A percentile compares a stretch with the other conserved stretches of the same genome.
Evolutionary conservation across 2,113 vertebrate genomes (phyloP).

Genomic region (Colossoma macropomum): DNA sequence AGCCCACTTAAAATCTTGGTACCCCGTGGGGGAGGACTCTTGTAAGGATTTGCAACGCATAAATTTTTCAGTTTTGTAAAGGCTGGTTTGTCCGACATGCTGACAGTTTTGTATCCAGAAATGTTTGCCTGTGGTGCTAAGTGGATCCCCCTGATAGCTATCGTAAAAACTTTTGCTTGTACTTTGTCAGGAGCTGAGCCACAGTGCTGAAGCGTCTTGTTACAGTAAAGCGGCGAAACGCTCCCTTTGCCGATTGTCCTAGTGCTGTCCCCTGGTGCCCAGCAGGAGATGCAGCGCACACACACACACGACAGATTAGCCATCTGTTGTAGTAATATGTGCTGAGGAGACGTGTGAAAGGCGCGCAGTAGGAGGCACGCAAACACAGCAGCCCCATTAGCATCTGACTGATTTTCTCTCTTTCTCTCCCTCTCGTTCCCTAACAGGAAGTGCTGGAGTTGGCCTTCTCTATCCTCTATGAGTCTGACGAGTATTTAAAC

Average conservation of each 20-base stretch:
- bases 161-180: conserved; percentile 2
- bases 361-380: conserved; percentile 25
- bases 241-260: conserved; percentile 11
- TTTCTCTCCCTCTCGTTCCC: conserved; percentile 1
- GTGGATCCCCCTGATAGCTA: not conserved
- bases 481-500: conserved; percentile 97
- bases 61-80: not conserved
- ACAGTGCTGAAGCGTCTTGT: conserved; percentile 15
- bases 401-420: conserved; percentile 43
- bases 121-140: not conserved
- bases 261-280: conserved; percentile 31
- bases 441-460: conserved; percentile 98
- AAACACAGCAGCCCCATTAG: conserved; percentile 49
- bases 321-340: conserved; percentile 55
- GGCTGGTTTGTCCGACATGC: not conserved
- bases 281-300: conserved; percentile 21
- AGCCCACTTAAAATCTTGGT: not conserved
- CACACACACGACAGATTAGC: conserved; percentile 36
- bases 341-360: conserved; percentile 35
- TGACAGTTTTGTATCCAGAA: not conserved
- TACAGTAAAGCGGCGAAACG: conserved; percentile 33
- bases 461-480: conserved; percentile 96
- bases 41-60: not conserved
- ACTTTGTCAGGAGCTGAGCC: conserved; percentile 26
- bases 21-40: not conserved